Conservation (phyloP, 2,888 invertebrate genomes). For the Caenorhabditis sulstoni region DNA sequence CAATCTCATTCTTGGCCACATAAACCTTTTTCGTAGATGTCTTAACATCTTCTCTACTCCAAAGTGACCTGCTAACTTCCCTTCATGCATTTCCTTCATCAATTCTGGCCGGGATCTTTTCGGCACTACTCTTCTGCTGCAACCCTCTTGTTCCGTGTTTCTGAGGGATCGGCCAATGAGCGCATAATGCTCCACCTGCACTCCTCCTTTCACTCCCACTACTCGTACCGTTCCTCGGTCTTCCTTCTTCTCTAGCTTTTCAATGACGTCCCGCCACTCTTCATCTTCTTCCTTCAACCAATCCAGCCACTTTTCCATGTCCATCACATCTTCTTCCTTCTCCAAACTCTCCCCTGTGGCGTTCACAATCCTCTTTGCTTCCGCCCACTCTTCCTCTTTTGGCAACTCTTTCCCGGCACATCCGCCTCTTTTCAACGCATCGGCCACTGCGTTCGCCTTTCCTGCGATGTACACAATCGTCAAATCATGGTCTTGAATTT, state of each 20-base stretch:
- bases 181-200: neutral
- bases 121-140: constrained; percentile 30
- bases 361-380: too few relatives aligned
- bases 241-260: neutral
- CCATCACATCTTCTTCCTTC: too few relatives aligned
- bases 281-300: constrained; percentile 17
- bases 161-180: neutral
- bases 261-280: constrained; percentile 9
- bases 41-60: neutral
- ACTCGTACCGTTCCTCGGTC: neutral
- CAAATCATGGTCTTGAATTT: constrained; percentile 1
- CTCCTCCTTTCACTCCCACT: neutral
- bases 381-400: too few relatives aligned
- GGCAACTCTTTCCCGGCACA: too few relatives aligned
- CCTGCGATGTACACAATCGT: too few relatives aligned
- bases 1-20: constrained; percentile 41
- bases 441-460: too few relatives aligned
- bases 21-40: constrained; percentile 13
- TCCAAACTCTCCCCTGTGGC: neutral
- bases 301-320: neutral
- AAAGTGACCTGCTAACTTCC: constrained; percentile 7
- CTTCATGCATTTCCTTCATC: constrained; percentile 24
- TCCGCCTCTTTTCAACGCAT: too few relatives aligned
- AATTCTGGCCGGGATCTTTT: neutral
- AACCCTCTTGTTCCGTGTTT: neutral